Conservation (phyloP, 2,888 invertebrate species). For the Thecophora atra region DNA sequence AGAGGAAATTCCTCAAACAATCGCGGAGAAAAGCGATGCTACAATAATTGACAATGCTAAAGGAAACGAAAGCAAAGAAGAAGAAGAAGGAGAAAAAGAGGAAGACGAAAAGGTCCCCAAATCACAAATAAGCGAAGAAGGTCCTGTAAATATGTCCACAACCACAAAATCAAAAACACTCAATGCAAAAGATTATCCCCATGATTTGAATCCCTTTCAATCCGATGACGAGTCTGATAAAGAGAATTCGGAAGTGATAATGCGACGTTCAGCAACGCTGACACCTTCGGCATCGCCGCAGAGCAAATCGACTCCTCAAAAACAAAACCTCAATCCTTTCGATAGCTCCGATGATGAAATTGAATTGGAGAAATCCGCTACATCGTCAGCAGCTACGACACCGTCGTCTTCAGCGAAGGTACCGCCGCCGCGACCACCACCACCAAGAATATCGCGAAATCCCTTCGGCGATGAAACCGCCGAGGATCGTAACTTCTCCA, state of each 20-base stretch:
- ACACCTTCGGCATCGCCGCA: constrained; percentile 25
- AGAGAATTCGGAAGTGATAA: constrained; percentile 53
- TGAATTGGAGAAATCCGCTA: constrained; percentile 53
- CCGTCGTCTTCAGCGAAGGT: constrained; percentile 46
- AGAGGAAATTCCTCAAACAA: too few relatives aligned
- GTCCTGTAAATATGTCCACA: background rate
- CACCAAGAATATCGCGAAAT: constrained; percentile 69
- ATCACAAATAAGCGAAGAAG: constrained; percentile 9
- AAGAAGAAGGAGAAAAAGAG: constrained; percentile 34
- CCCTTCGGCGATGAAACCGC: constrained; percentile 77
- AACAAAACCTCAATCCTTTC: constrained; percentile 71
- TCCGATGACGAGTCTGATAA: constrained; percentile 67
- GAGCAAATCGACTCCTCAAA: constrained; percentile 7
- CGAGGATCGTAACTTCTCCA: constrained; percentile 41
- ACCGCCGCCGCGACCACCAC: constrained; percentile 65
- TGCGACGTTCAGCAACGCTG: background rate
- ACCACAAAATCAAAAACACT: constrained; percentile 9
- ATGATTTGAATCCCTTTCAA: constrained; percentile 84
- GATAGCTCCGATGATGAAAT: constrained; percentile 74
- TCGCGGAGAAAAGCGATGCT: background rate
- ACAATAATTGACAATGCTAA: too few relatives aligned
- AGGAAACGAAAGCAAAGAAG: background rate
- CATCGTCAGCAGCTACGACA: constrained; percentile 42
- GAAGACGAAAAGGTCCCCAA: background rate
- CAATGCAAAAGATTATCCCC: constrained; percentile 71